These are phyloP conservation scores for Brachynemurus nebulosus DNA, from an alignment of 2,888 invertebrate species.

Conservation along the genomic window DNA sequence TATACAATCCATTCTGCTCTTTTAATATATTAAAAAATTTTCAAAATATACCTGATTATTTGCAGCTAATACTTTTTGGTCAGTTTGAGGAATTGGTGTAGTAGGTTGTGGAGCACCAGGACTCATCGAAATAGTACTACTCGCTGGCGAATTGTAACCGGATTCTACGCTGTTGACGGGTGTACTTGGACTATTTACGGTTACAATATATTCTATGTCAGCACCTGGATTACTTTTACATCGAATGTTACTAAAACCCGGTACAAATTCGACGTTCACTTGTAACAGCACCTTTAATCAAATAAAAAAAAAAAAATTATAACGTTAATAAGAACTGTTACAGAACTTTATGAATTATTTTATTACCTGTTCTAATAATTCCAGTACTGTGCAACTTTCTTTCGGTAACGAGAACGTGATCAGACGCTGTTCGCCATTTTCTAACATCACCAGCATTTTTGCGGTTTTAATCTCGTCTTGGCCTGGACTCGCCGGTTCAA, in stretches of 20 bases:
- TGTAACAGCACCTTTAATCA: conserved; percentile 24
- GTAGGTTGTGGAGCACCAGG: not conserved
- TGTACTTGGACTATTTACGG: conserved; percentile 37
- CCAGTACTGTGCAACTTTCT: conserved; percentile 69
- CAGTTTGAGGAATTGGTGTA: not conserved
- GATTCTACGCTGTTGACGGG: conserved; percentile 9
- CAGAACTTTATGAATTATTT: not conserved
- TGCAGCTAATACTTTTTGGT: too few species aligned
- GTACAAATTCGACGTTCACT: conserved; percentile 55
- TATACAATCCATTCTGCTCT: too few species aligned
- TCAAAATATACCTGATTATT: too few species aligned
- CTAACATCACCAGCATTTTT: conserved; percentile 64
- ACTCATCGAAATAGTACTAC: too few species aligned
- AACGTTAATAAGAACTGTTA: not conserved
- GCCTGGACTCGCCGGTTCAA: conserved; percentile 34
- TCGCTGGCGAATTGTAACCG: too few species aligned
- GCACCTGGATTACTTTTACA: conserved; percentile 58
- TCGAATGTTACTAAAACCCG: conserved; percentile 51
- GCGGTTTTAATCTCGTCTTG: conserved; percentile 46
- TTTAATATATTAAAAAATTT: too few species aligned
- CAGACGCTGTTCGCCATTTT: conserved; percentile 64
- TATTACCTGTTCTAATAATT: conserved; percentile 60
- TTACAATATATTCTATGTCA: conserved; percentile 68
- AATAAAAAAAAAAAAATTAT: not conserved
- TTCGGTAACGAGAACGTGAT: conserved; percentile 71